A percentile compares a stretch with the other conserved stretches of the same genome.
These are phyloP conservation scores for Psilanteris sp. DNA, from an alignment of 1,140 invertebrate genomes.

Conservation along the genomic window DNA sequence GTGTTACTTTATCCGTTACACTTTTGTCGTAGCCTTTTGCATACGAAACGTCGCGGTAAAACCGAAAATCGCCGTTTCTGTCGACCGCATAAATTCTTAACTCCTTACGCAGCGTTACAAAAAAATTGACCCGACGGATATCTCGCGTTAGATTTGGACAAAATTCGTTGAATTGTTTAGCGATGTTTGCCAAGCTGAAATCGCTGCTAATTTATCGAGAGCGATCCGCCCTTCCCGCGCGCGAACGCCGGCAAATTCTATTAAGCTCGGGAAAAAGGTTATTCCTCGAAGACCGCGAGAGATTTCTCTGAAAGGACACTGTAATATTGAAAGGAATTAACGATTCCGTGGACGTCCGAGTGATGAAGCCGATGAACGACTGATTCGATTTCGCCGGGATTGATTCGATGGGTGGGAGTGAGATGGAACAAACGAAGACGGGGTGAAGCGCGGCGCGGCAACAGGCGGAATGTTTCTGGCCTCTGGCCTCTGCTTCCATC, in stretches of 20 bases:
- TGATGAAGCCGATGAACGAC: slow-evolving; percentile 24
- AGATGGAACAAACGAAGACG: slow-evolving; percentile 29
- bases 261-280: neutral
- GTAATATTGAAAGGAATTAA: slow-evolving; percentile 66
- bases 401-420: slow-evolving; percentile 28
- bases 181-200: slow-evolving; percentile 22
- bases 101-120: slow-evolving; percentile 1
- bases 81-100: slow-evolving; percentile 35
- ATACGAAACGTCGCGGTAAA: too few species aligned
- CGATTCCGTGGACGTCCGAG: slow-evolving; percentile 57
- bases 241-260: too few species aligned
- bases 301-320: slow-evolving; percentile 50
- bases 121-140: slow-evolving; percentile 13
- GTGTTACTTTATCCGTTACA: too few species aligned
- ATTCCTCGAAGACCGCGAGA: slow-evolving; percentile 32
- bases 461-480: slow-evolving; percentile 49
- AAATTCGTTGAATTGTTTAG: slow-evolving; percentile 44
- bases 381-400: slow-evolving; percentile 46
- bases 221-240: too few species aligned
- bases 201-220: too few species aligned
- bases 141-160: slow-evolving; percentile 21
- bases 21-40: too few species aligned
- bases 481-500: slow-evolving; percentile 53
- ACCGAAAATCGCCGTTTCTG: too few species aligned
- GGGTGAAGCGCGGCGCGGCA: slow-evolving; percentile 11